Evolutionary conservation across 2,888 invertebrate genomes (phyloP).

Genomic region (Hirudinaria manillensis): DNA sequence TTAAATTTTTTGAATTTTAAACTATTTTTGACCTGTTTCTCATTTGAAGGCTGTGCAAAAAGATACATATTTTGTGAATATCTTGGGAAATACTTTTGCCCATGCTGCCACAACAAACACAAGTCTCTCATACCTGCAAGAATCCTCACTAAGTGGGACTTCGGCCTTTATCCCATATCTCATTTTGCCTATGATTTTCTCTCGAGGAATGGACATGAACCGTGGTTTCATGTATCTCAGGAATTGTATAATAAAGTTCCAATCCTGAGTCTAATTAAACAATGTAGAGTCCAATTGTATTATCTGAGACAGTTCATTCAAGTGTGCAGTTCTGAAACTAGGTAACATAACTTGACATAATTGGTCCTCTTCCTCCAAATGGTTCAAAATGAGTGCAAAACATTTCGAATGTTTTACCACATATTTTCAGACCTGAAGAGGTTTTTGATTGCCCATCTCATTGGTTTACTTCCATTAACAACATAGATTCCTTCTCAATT

Average conservation of each 20-base stretch:
- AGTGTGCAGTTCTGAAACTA: slow-evolving; percentile 78
- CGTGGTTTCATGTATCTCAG: slow-evolving; percentile 70
- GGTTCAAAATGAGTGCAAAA: not conserved
- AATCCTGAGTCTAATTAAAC: slow-evolving; percentile 57
- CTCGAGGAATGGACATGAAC: slow-evolving; percentile 71
- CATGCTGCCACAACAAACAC: slow-evolving; percentile 76
- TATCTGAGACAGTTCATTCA: slow-evolving; percentile 69
- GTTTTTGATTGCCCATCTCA: slow-evolving; percentile 34
- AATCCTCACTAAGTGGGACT: slow-evolving; percentile 57
- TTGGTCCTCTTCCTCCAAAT: not conserved
- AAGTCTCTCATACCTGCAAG: slow-evolving; percentile 63
- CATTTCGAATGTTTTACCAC: not conserved
- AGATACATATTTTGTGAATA: slow-evolving; percentile 76
- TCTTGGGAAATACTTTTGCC: slow-evolving; percentile 76
- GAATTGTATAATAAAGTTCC: slow-evolving; percentile 57
- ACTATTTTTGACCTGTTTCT: not conserved
- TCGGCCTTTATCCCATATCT: slow-evolving; percentile 70
- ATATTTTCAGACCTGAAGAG: slow-evolving; percentile 30
- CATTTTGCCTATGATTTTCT: slow-evolving; percentile 72
- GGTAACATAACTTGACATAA: slow-evolving; percentile 58
- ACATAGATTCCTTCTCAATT: slow-evolving; percentile 37
- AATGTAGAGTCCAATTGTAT: slow-evolving; percentile 64
- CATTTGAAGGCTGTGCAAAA: slow-evolving; percentile 61
- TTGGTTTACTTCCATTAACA: slow-evolving; percentile 32
- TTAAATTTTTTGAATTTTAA: not conserved